These are phyloP conservation scores for Drosophila trapezifrons DNA, from an alignment of 1,140 invertebrate species.

Conservation along the genomic window DNA sequence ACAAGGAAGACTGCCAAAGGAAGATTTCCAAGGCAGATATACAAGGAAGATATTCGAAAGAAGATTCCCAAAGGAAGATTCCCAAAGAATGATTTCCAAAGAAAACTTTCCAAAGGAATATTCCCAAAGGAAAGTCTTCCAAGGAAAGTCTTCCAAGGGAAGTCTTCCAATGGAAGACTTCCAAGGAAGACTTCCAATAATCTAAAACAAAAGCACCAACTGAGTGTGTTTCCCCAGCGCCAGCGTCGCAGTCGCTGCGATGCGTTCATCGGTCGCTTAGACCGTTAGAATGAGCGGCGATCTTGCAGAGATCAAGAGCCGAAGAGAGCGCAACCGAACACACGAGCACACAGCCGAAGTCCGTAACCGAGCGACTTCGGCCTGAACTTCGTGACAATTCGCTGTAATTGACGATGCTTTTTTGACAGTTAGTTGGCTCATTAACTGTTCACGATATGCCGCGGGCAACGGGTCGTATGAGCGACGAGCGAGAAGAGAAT, in stretches of 20 bases:
- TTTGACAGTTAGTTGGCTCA: slow-evolving; percentile 64
- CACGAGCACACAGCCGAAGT: slow-evolving; percentile 3
- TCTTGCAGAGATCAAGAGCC: not conserved
- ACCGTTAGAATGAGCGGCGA: slow-evolving; percentile 58
- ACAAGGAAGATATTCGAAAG: no score
- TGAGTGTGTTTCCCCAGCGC: not conserved
- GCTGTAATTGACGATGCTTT: slow-evolving; percentile 40
- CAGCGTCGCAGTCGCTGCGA: slow-evolving; percentile 4
- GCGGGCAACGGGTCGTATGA: slow-evolving; percentile 32
- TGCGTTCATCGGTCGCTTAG: not conserved
- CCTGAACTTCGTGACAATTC: slow-evolving; percentile 9
- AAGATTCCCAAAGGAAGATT: no score
- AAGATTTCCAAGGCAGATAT: no score
- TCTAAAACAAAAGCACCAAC: not conserved
- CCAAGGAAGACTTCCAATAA: not conserved
- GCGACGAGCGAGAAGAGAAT: slow-evolving; percentile 23
- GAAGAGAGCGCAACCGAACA: slow-evolving; percentile 8
- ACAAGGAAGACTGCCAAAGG: no score
- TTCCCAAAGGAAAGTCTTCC: no score
- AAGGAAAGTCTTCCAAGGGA: no score
- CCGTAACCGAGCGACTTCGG: not conserved
- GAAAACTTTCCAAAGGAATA: no score
- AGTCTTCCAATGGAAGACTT: not conserved
- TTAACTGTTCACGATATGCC: slow-evolving; percentile 46
- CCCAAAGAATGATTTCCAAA: no score